A percentile compares a stretch with the other conserved stretches of the same genome.
Evolutionary conservation across 2,888 invertebrate species (phyloP).

Genomic region (Amblyteles armatorius): DNA sequence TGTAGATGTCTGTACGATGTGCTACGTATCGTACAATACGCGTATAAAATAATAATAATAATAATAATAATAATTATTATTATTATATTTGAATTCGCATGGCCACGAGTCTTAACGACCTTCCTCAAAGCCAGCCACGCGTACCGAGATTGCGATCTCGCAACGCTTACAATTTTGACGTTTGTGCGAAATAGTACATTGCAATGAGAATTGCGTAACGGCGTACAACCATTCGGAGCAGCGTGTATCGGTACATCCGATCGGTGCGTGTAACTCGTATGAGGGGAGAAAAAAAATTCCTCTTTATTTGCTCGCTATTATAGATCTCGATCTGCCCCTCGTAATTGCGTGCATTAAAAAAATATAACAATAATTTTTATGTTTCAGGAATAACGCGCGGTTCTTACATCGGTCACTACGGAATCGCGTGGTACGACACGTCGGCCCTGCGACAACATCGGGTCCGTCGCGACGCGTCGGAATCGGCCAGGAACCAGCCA

Average conservation of each 20-base stretch:
- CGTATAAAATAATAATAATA: background rate
- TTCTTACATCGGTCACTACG: conserved; percentile 82
- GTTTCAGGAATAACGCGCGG: conserved; percentile 81
- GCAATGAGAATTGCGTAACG: conserved; percentile 41
- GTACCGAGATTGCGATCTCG: conserved; percentile 1
- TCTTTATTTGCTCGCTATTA: background rate
- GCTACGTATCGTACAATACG: background rate
- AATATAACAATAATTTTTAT: conserved; percentile 16
- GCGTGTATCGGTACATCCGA: conserved; percentile 9
- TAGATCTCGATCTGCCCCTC: conserved; percentile 9
- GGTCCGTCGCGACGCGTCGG: conserved; percentile 79
- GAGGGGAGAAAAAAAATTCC: background rate
- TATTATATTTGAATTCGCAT: conserved; percentile 28
- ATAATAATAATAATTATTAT: background rate
- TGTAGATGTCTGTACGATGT: background rate
- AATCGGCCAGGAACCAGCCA: conserved; percentile 79
- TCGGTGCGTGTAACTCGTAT: background rate
- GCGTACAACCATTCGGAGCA: background rate
- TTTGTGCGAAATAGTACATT: conserved; percentile 33
- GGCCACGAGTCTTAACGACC: conserved; percentile 39
- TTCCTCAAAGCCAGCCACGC: conserved; percentile 54
- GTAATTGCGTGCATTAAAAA: background rate
- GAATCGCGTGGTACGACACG: conserved; percentile 82
- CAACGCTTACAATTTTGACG: conserved; percentile 34
- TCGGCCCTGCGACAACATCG: conserved; percentile 81